Base-by-base conservation (phyloP, 2,888 invertebrate genomes). In the Chaetoderma sp. region DNA sequence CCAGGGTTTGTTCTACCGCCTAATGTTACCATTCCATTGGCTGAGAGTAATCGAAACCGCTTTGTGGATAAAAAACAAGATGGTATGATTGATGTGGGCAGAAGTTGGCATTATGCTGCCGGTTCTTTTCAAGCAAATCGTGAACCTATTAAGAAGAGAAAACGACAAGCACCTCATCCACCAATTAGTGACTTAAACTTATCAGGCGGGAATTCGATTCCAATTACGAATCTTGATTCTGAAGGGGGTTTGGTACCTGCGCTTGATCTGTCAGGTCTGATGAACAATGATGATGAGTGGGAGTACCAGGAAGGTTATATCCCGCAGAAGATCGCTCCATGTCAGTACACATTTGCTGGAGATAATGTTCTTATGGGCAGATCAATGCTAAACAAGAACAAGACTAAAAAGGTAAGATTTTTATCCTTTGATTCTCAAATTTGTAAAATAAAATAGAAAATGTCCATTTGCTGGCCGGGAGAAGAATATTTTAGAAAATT, bases 291-390 rank as follows among this genome's bases (percentile, higher is more conserved):
- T 54, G 71, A 72, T 4, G 18, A 21, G 27, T 18, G 36, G 21
- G 13, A 8, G 25, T 2, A 16, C 32, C 32, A 16, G 8, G 16
- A 33, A 18, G 36, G 21, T 78, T 78, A 55, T 73, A 76, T 55
- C 75, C 77, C n/a, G 72, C 72, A 4, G n/a, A 70, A 70, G 32
- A 78, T 32, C n/a, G 42, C 79, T 57, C 78, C 80, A 2, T 80
- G 79, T 64, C 75, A 75, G 30, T 77, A 76, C 55, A 68, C 74
- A 57, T 81, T 83, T 58, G 57, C 77, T 44, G 83, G 83, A 44
- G 82, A 74, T 30, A 77, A 77, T 39, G 79, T 83, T 16, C 72
- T 65, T 16, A 52, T 77, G 4, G 72, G 73, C 4, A 75, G 77
- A 33, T 76, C 73, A 21, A 70, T 79, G 44, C 70, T 81, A 42